Base-by-base conservation (phyloP, 2,888 invertebrate species). In the Panzeria rudis region DNA sequence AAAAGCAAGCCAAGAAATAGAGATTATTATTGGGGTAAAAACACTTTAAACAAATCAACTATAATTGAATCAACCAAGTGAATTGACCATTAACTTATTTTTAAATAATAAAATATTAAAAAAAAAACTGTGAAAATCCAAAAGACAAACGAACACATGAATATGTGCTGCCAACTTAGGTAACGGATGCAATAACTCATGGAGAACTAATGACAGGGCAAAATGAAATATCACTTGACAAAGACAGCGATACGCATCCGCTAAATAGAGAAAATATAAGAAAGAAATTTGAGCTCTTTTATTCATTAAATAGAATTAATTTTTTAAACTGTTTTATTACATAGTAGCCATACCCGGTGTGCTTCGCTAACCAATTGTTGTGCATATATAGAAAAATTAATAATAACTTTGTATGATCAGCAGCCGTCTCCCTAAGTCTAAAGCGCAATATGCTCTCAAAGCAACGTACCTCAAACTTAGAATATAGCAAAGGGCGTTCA, bases 131-230 rank as follows among this genome's bases (percentile, higher is more conserved):
- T 35, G 1, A 29, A 20, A 50, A 62, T 54, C 15, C 23, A 44
- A 38, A n/a, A 41, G 6, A 35, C n/a, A 68, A 77, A 23, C 47
- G 9, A 29, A 64, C 56, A 56, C 25, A 56, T 32, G 11, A 35
- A 17, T 32, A 56, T 68, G 17, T 29, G 17, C 23, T 41, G 73
- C n/a, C 78, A 78, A 71, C 73, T 82, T 38, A 71, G 59, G 50
- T 66, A 85, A 71, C 85, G 85, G 82, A 85, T 85, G 85, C 52
- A 64, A 85, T 82, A 82, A 82, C 29, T 85, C 82, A 82, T 78
- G 68, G 85, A 62, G 64, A 85, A 82, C 69, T 71, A 79, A 78
- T 79, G 82, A 75, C 85, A 85, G 82, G 82, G 82, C 78, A 78
- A 85, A 85, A 71, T 82, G 78, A 82, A 81, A 84, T 73, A 81